Percentiles rank a stretch among this genome's conserved stretches.
Evolutionary conservation across 2,797 vertebrate species (phyloP).

Genomic region (Scyliorhinus canicula): DNA sequence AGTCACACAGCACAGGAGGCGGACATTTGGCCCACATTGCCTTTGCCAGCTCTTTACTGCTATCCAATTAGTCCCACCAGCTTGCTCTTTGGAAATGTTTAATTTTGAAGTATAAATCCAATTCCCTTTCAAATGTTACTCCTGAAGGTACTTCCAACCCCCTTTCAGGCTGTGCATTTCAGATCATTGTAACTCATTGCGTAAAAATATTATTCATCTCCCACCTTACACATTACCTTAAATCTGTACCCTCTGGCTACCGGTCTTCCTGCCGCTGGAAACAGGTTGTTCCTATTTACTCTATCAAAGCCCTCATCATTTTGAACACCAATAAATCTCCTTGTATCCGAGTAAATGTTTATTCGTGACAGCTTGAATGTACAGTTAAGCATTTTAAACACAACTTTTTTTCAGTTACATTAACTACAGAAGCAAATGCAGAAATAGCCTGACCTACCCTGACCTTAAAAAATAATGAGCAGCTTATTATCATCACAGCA

Average conservation of each 20-base stretch:
- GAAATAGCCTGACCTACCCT: not conserved
- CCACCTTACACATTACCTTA: not conserved
- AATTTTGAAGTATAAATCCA: not conserved
- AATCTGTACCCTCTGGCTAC: not conserved
- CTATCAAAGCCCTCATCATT: not conserved
- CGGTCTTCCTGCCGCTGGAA: not conserved
- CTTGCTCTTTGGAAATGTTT: not conserved
- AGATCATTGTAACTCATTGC: not conserved
- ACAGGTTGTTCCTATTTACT: not conserved
- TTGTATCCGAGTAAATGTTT: not conserved
- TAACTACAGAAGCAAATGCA: not conserved
- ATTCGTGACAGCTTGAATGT: not conserved
- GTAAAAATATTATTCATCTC: not conserved
- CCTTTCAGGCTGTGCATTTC: not conserved
- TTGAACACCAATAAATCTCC: not conserved
- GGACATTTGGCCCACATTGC: not conserved
- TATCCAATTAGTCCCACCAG: not conserved
- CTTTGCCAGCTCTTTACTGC: not conserved
- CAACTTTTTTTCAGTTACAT: not conserved
- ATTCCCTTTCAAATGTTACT: not conserved
- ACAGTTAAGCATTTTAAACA: not conserved
- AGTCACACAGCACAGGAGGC: not conserved
- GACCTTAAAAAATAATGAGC: slow-evolving; percentile 22
- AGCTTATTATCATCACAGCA: not conserved
- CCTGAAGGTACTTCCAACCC: not conserved